A percentile compares a stretch with the other conserved stretches of the same genome.
phyloP scores from a whole-genome alignment of 1,140 invertebrate genomes.

The Melanaphis sacchari region DNA sequence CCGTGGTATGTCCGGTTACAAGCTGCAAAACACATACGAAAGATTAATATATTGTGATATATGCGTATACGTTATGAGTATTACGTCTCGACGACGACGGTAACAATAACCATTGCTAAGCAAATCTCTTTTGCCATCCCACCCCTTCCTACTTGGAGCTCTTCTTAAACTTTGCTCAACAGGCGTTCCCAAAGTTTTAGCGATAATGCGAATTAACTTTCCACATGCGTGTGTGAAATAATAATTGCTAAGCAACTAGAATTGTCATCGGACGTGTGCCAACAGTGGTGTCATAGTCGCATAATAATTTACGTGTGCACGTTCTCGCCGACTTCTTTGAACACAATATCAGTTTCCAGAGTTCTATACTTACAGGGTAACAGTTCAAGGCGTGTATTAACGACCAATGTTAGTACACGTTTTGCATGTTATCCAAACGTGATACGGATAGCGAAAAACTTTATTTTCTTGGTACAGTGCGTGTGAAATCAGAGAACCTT shows the following conservation, averaged over 20 bases:
- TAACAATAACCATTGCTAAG: neutral
- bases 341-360: neutral
- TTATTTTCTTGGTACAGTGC: neutral
- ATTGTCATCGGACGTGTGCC: slow-evolving; percentile 33
- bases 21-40: slow-evolving; percentile 66
- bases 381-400: neutral
- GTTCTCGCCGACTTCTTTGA: neutral
- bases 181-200: neutral
- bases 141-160: too few relatives aligned
- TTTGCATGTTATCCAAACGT: slow-evolving; percentile 21
- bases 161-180: neutral
- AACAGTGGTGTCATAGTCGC: neutral
- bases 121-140: neutral
- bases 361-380: neutral
- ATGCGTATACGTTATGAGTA: neutral
- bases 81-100: neutral
- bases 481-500: neutral
- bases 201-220: slow-evolving; percentile 44
- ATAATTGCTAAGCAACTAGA: neutral
- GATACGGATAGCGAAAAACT: slow-evolving; percentile 26
- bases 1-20: slow-evolving; percentile 85
- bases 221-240: slow-evolving; percentile 29
- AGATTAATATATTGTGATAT: neutral
- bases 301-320: neutral
- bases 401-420: neutral